Base-by-base conservation (phyloP, 2,888 invertebrate species). In the Nymphalis polychloros region DNA sequence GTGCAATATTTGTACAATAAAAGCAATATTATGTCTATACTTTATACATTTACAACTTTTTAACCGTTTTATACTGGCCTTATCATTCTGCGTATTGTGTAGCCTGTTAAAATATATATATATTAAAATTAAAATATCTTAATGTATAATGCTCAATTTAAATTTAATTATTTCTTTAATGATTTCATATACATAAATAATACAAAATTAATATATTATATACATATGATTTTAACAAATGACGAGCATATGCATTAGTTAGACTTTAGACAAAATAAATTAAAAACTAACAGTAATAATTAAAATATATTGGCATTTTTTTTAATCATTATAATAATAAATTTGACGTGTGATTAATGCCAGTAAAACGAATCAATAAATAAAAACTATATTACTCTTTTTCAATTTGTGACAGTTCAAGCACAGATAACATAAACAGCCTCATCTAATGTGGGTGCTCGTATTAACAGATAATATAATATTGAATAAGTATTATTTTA, bases 1-100 rank as follows among this genome's bases (percentile, higher is more conserved):
- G 80, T 80, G 80, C 79, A 80, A 78, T 77, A 80, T 75, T 77
- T 76, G 27, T 52, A 52, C 52, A 52, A 52, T 52, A 52, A 52
- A 23, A 52, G 16, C 41, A 41, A 13, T 41, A 13, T 41, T 41
- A 13, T 52, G 52, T 52, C 52, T 16, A 27, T 20, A 50, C 20
- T 27, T 73, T 72, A 72, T 74, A 69, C 72, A 74, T 70, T 66
- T 55, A 35, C 17, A 48, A 60, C 55, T 53, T 63, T 70, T 65
- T 46, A 47, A 41, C 20, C 74, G 46, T 53, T 46, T 31, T 3
- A 31, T 20, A 52, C 62, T 49, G 53, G 63, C 68, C 60, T 60
- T 64, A 60, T 27, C 35, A 67, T 31, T 52, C 57, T 49, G 27
- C 27, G 5, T 6, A 31, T 31, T 31, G 55, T 50, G 60, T 46